Evolutionary conservation across 1,140 invertebrate genomes (phyloP).

Genomic region (Drosophila melanica): DNA sequence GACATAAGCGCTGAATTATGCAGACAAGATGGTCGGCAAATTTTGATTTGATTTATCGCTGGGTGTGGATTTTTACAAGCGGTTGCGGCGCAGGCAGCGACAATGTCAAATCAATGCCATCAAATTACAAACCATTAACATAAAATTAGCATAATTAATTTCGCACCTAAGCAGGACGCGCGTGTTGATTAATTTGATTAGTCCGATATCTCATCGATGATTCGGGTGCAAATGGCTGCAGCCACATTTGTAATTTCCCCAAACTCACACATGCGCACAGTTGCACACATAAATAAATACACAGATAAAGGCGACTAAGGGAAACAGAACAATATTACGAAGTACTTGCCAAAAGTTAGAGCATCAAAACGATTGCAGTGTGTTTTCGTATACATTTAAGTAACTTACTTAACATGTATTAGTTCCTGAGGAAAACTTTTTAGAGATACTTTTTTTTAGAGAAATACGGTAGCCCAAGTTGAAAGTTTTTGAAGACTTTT

Average conservation of each 20-base stretch:
- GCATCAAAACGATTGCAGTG: slow-evolving; percentile 6
- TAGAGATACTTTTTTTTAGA: neutral
- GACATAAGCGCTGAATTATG: slow-evolving; percentile 67
- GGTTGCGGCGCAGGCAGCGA: neutral
- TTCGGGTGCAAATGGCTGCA: slow-evolving; percentile 3
- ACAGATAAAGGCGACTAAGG: neutral
- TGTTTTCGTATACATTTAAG: neutral
- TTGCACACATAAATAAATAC: neutral
- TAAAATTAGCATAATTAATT: slow-evolving; percentile 78
- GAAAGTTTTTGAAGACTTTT: neutral
- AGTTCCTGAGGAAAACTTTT: slow-evolving; percentile 11
- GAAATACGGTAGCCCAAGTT: slow-evolving; percentile 1
- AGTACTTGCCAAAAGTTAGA: slow-evolving; percentile 5
- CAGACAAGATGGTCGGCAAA: slow-evolving; percentile 51
- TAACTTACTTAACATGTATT: neutral
- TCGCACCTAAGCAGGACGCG: slow-evolving; percentile 35
- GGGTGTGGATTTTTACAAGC: slow-evolving; percentile 50
- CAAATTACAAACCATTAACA: slow-evolving; percentile 70
- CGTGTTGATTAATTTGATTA: slow-evolving; percentile 64
- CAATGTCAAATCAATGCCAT: slow-evolving; percentile 71
- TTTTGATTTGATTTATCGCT: slow-evolving; percentile 74
- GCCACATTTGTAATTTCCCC: slow-evolving; percentile 30
- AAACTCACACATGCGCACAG: neutral
- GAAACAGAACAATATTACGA: slow-evolving; percentile 2
- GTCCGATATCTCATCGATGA: slow-evolving; percentile 20